Percentiles rank a stretch among this genome's conserved stretches.
phyloP scores from a whole-genome alignment of 2,113 vertebrate genomes.

The Apodemus speciosus region DNA sequence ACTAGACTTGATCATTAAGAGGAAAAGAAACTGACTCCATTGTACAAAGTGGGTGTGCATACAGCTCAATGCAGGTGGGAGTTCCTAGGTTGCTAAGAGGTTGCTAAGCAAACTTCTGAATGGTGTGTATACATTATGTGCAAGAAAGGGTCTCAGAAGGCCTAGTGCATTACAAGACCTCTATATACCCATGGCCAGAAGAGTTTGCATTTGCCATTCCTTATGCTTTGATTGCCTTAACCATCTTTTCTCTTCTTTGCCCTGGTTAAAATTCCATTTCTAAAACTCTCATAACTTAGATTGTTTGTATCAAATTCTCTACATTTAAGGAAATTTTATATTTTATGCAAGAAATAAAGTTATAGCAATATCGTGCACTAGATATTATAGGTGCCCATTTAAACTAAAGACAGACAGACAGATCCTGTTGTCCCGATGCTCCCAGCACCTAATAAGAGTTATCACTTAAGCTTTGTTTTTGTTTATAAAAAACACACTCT shows the following conservation, averaged over 20 bases:
- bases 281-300: not conserved
- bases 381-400: not conserved
- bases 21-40: not conserved
- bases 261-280: not conserved
- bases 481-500: not conserved
- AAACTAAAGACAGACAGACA: not conserved
- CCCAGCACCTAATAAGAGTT: not conserved
- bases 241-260: not conserved
- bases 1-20: not conserved
- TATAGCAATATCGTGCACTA: not conserved
- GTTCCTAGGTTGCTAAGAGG: not conserved
- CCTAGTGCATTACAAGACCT: not conserved
- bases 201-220: not conserved
- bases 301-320: not conserved
- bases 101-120: not conserved
- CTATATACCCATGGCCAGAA: not conserved
- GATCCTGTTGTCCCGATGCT: not conserved
- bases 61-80: not conserved
- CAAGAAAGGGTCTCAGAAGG: not conserved
- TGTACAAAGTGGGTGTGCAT: too few relatives aligned
- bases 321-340: not conserved
- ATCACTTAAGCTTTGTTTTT: not conserved
- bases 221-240: not conserved
- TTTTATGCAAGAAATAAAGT: not conserved
- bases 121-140: not conserved